phyloP scores from a whole-genome alignment of 2,113 vertebrate genomes.

The Regulus satrapa region DNA sequence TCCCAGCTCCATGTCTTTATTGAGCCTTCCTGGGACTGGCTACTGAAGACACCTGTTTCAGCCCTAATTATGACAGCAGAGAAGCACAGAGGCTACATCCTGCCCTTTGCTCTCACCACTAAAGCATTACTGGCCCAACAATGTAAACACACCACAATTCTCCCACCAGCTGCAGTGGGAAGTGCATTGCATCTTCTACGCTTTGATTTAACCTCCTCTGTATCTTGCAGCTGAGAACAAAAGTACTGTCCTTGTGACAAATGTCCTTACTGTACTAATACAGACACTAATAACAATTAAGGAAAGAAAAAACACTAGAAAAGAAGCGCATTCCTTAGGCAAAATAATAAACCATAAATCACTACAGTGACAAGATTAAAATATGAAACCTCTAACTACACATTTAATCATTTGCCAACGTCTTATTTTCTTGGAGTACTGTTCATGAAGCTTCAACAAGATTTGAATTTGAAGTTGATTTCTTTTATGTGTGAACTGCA shows the following conservation, averaged over 20 bases:
- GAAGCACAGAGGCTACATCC: neutral
- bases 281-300: neutral
- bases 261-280: conserved; percentile 27
- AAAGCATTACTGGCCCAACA: neutral
- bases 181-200: neutral
- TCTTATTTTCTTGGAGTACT: conserved; percentile 9
- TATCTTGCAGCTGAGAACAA: conserved; percentile 1
- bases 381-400: conserved; percentile 62
- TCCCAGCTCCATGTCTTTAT: neutral
- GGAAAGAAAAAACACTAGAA: neutral
- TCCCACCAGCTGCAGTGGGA: neutral
- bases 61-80: conserved; percentile 9
- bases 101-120: neutral
- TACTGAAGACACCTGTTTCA: conserved; percentile 35
- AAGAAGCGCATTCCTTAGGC: conserved; percentile 12
- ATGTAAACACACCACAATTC: neutral
- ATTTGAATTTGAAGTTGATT: neutral
- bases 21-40: neutral
- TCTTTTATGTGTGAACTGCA: neutral
- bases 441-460: conserved; percentile 1
- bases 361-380: conserved; percentile 27
- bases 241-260: neutral
- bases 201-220: conserved; percentile 3
- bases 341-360: conserved; percentile 65
- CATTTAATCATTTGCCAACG: conserved; percentile 43